A percentile compares a stretch with the other conserved stretches of the same genome.
These are phyloP conservation scores for Phaethornis superciliosus DNA, from an alignment of 2,113 vertebrate genomes.

Conservation along the genomic window DNA sequence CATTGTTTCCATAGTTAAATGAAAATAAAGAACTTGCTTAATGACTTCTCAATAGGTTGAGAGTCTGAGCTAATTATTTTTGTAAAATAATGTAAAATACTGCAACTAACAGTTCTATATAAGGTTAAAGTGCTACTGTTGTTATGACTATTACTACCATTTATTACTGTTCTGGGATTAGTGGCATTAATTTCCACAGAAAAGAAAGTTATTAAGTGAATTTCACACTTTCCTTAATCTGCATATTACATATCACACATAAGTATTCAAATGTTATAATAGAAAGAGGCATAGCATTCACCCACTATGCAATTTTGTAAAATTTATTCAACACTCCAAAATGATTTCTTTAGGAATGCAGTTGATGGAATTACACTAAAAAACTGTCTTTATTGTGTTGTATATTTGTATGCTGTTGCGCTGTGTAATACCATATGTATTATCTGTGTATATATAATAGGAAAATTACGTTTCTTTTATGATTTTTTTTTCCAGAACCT, in stretches of 20 bases:
- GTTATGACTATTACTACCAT: not conserved
- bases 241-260: not conserved
- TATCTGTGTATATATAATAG: not conserved
- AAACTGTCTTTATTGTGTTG: not conserved
- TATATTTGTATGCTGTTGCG: not conserved
- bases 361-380: not conserved
- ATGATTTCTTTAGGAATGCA: not conserved
- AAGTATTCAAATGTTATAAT: not conserved
- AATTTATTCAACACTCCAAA: not conserved
- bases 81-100: slow-evolving; percentile 5
- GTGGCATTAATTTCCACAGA: not conserved
- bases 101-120: not conserved
- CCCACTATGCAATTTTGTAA: not conserved
- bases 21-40: not conserved
- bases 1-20: not conserved
- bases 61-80: not conserved
- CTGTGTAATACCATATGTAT: not conserved
- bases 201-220: not conserved
- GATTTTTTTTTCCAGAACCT: fast-evolving
- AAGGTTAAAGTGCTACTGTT: not conserved
- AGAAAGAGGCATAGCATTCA: not conserved
- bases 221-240: not conserved
- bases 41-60: not conserved
- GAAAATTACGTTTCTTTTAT: not conserved
- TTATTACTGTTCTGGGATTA: not conserved